Percentiles rank a stretch among this genome's conserved stretches.
These are phyloP conservation scores for Acinonyx jubatus DNA, from an alignment of 2,113 vertebrate genomes.

Conservation along the genomic window DNA sequence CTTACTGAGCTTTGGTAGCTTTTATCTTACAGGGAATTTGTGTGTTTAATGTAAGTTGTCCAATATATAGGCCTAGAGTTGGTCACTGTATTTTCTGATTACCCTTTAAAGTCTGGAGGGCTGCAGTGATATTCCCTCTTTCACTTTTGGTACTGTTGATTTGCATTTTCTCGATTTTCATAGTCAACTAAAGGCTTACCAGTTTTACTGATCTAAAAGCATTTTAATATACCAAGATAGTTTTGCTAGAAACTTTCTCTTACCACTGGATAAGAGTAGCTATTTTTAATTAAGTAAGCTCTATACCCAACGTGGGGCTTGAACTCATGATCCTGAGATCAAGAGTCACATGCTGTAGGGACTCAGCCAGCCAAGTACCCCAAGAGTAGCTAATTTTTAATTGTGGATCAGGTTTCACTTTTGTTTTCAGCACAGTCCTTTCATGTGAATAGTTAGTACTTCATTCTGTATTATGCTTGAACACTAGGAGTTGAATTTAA, in stretches of 20 bases:
- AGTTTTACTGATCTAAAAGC: neutral
- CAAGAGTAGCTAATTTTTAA: neutral
- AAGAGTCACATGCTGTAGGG: neutral
- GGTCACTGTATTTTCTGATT: constrained; percentile 2
- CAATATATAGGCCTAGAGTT: constrained; percentile 7
- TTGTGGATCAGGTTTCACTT: neutral
- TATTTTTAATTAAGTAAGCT: neutral
- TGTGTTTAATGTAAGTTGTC: neutral
- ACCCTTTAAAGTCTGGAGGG: neutral
- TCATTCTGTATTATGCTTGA: neutral
- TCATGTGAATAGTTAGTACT: neutral
- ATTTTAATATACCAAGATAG: constrained; percentile 12
- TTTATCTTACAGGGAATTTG: constrained; percentile 14
- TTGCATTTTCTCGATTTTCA: neutral
- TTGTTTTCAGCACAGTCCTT: neutral
- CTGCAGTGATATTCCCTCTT: neutral
- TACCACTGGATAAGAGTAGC: neutral
- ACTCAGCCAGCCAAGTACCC: neutral
- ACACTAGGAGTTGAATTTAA: neutral
- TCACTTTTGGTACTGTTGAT: neutral
- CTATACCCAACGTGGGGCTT: neutral
- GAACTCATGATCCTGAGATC: neutral
- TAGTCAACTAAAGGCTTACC: neutral
- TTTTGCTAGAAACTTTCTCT: constrained; percentile 28
- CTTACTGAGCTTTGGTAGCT: constrained; percentile 1